Base-by-base conservation (phyloP, 2,797 vertebrate species). In the Cygnus olor region DNA sequence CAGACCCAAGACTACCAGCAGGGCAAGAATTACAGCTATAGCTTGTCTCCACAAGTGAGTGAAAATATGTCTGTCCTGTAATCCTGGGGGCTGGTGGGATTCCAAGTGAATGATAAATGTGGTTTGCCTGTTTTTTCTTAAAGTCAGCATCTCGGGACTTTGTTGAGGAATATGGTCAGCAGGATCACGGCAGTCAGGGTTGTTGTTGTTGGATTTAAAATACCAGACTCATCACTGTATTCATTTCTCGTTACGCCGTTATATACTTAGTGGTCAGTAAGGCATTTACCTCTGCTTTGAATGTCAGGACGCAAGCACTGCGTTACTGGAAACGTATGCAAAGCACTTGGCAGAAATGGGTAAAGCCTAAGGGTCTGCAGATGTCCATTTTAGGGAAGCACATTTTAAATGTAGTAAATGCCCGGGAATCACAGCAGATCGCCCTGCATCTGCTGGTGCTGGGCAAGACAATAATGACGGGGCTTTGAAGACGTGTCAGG, bases 231-330 rank as follows among this genome's bases (percentile, higher is more conserved):
- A 76, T 80, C 85, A 76, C 69, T 63, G 32, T 63, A 42, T 58
- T 89, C 54, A 16, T 85, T 91, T 90, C 78, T 95, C n/a, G 7
- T 69, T 58, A 82, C 0, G 1, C 81, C 78, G 54, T 85, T 96
- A 47, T 88, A 47, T 92, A 92, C 80, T 95, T 95, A 95, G 93
- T 88, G 95, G 96, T 95, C 74, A 89, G 84, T 54, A 58, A 93
- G 79, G 72, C 65, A 45, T 92, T 88, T 71, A 61, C 72, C 47
- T 90, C 92, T 94, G 81, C 34, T 93, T 93, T 91, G 69, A 80
- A 80, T 89, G 84, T 72, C 65, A 86, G 72, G 63, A 93, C 78
- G 63, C 82, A 83, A 60, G 54, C 81, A 40, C 89, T 71, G 40
- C 34, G 27, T 93, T 94, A 78, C 89, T 90, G 94, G 80, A 93